A percentile compares a stretch with the other conserved stretches of the same genome.
Evolutionary conservation across 2,888 invertebrate genomes (phyloP).

Genomic region (Epirrhoe tristata): DNA sequence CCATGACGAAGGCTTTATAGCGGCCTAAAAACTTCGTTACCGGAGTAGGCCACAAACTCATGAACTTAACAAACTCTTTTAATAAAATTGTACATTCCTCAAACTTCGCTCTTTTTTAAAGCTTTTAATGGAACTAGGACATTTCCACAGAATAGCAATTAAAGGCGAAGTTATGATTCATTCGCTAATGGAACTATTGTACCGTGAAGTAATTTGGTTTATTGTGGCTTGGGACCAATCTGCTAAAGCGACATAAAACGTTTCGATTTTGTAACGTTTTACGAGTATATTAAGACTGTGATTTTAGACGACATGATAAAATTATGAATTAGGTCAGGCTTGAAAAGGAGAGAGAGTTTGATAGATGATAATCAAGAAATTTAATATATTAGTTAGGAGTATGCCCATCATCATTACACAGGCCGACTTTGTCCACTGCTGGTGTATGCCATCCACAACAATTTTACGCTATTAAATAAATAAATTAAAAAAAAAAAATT

Average conservation of each 20-base stretch:
- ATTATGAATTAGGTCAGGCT: no score
- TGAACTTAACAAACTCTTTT: background rate
- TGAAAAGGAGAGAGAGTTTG: no score
- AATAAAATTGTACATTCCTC: background rate
- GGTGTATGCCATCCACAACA: no score
- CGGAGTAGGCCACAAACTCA: no score
- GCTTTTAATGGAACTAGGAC: conserved; percentile 21
- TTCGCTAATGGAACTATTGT: conserved; percentile 37
- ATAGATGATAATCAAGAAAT: no score
- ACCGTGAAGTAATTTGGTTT: conserved; percentile 25
- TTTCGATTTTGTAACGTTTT: background rate
- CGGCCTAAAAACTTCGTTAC: no score
- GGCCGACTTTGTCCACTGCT: no score
- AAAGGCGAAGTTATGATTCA: conserved; percentile 30
- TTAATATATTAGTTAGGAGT: no score
- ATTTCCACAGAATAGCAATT: conserved; percentile 22
- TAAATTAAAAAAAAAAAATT: no score
- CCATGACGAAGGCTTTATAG: no score
- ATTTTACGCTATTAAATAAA: no score
- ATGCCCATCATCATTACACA: no score
- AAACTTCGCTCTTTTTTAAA: background rate
- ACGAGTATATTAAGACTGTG: background rate
- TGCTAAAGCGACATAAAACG: background rate
- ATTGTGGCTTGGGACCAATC: conserved; percentile 12
- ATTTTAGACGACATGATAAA: background rate